A percentile compares a stretch with the other conserved stretches of the same genome.
Evolutionary conservation across 2,888 invertebrate genomes (phyloP).

Genomic region (Agrochola lota): DNA sequence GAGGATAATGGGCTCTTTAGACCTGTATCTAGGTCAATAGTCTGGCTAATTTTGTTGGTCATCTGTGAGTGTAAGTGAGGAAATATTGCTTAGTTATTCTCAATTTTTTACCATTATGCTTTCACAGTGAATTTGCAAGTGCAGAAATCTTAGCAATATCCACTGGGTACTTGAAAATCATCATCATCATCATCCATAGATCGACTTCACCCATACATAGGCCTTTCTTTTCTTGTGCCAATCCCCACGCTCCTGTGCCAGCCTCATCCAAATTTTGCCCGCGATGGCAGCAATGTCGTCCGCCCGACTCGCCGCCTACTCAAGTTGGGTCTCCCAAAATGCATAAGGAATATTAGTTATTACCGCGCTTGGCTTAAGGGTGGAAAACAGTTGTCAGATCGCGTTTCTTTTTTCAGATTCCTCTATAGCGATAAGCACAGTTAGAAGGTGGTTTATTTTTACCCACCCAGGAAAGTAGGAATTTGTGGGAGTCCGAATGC

Average conservation of each 20-base stretch:
- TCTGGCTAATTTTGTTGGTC: background rate
- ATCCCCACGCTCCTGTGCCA: no score
- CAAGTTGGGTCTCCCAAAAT: background rate
- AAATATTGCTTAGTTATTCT: background rate
- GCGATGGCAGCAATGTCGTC: no score
- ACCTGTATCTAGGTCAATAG: constrained; percentile 26
- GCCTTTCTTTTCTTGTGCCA: no score
- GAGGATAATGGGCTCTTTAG: constrained; percentile 42
- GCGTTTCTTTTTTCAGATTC: background rate
- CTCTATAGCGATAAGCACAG: background rate
- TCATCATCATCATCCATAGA: no score
- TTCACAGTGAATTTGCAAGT: background rate
- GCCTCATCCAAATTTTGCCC: no score
- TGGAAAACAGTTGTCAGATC: background rate
- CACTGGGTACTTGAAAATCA: background rate
- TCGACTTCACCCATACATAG: no score
- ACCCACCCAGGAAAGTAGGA: background rate
- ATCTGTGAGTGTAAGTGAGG: background rate
- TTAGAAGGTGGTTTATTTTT: background rate
- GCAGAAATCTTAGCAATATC: background rate
- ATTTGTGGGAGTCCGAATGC: background rate
- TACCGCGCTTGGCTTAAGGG: no score
- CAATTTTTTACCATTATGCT: background rate
- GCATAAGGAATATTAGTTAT: background rate
- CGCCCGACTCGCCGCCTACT: no score